Base-by-base conservation (phyloP, 2,888 invertebrate genomes). In the Diogma glabrata region DNA sequence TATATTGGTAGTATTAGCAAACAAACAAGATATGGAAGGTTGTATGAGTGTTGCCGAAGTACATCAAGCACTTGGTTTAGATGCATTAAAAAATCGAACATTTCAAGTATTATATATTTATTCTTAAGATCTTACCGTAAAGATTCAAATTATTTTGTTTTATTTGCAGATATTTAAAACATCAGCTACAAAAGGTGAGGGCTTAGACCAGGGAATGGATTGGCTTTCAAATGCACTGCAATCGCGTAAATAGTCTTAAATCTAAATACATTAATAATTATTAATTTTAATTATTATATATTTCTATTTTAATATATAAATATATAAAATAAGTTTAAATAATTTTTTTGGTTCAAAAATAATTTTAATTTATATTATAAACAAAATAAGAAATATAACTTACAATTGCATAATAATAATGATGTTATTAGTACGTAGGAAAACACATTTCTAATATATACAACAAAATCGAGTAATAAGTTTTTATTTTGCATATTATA, bases 11-110 rank as follows among this genome's bases (percentile, higher is more conserved):
- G 95, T 99, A 45, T 74, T 99, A 65, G 99, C 99, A 47, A 99
- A 99, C 71, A 99, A 99, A 75, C 99, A 99, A 72, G 99, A 99
- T 67, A 93, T 99, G 81, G 88, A 94, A 33, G 96, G 96, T 9
- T 95, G 96, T 65, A 84, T 99, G 77, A 89, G 89, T 20, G 89
- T 95, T 2, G 89, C 95, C 0, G 99, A 99, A 71, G 90, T 97
- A 16, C 95, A 97, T 67, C 92, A 92, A 71, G 92, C 95, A 1
- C 74, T 99, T 45, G 97, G 97, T 12, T 75, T 99, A 61, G 92
- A 96, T 60, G 87, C 90, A 12, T 77, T 99, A 51, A 93, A 95
- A 71, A 94, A 92, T 73, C 79, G 97, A 65, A 96, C 96, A 64
- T 97, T 99, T 78, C 95, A 96, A 78, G 53, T 53, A 49, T 14